Evolutionary conservation across 2,113 vertebrate genomes (phyloP).

Genomic region (Nothobranchius furzeri): DNA sequence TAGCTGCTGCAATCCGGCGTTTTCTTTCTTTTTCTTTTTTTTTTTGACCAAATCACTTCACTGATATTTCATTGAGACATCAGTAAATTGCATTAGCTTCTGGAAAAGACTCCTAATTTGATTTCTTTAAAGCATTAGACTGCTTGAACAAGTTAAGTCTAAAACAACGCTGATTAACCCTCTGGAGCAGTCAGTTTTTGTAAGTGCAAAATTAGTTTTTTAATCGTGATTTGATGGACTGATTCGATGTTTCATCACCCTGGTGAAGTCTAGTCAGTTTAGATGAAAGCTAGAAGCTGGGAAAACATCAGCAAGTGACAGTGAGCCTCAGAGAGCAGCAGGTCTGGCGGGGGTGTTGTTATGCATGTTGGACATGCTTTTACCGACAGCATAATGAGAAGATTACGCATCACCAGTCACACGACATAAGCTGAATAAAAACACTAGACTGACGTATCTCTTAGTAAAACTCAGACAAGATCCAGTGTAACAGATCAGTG

Average conservation of each 20-base stretch:
- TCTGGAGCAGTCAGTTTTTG: not conserved
- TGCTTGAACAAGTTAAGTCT: not conserved
- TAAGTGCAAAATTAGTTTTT: not conserved
- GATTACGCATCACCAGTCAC: not conserved
- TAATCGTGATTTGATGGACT: not conserved
- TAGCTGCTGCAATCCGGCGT: too few relatives aligned
- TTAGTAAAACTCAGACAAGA: constrained; percentile 41
- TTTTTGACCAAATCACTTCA: too few relatives aligned
- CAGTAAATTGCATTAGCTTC: too few relatives aligned
- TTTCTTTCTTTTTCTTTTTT: too few relatives aligned
- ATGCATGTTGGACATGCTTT: not conserved
- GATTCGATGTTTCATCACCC: not conserved
- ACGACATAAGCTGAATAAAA: not conserved
- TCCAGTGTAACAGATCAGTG: constrained; percentile 42
- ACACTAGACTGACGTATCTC: constrained; percentile 3
- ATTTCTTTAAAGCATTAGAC: too few relatives aligned
- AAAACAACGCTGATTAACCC: not conserved
- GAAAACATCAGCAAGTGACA: too few relatives aligned
- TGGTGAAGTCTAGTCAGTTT: not conserved
- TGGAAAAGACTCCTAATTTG: too few relatives aligned
- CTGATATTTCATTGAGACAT: too few relatives aligned
- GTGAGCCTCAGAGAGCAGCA: not conserved
- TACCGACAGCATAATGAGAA: not conserved
- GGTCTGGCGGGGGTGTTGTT: not conserved
- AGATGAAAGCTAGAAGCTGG: not conserved